Evolutionary conservation across 2,113 vertebrate species (phyloP).

Genomic region (Triplophysa tibetana): DNA sequence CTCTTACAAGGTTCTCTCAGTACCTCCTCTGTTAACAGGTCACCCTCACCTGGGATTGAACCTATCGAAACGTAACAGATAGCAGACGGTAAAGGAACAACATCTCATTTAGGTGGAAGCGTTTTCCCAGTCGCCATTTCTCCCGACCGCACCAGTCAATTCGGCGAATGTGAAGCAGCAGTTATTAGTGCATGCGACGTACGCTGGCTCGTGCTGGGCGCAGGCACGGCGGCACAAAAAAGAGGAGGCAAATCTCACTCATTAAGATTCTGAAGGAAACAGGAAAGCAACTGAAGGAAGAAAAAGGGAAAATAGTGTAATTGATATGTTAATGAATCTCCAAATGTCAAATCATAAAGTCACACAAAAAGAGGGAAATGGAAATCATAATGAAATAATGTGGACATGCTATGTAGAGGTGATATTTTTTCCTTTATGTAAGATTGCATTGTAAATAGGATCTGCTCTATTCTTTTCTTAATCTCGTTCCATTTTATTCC

Average conservation of each 20-base stretch:
- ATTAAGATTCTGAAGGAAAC: conserved; percentile 57
- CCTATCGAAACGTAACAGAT: conserved; percentile 25
- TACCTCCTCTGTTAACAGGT: conserved; percentile 18
- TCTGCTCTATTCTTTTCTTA: neutral
- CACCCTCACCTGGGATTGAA: conserved; percentile 31
- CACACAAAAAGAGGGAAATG: conserved; percentile 44
- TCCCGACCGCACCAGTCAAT: conserved; percentile 49
- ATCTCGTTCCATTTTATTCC: neutral
- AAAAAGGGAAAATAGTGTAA: conserved; percentile 52
- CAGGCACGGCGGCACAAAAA: conserved; percentile 43
- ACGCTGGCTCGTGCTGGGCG: conserved; percentile 52
- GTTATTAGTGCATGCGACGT: conserved; percentile 54
- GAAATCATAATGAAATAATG: conserved; percentile 53
- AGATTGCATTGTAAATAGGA: neutral
- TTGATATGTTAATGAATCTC: conserved; percentile 56
- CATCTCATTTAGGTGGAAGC: conserved; percentile 45
- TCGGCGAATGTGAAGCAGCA: conserved; percentile 49
- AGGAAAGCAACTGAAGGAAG: conserved; percentile 50
- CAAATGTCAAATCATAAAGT: conserved; percentile 58
- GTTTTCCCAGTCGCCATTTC: conserved; percentile 48
- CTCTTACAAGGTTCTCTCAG: conserved; percentile 4
- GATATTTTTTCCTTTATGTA: neutral
- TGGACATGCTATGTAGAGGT: conserved; percentile 46
- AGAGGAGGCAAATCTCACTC: conserved; percentile 51
- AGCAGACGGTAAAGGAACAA: conserved; percentile 49